Conservation (phyloP, 2,113 vertebrate genomes). For the Oostethus manadensis region DNA sequence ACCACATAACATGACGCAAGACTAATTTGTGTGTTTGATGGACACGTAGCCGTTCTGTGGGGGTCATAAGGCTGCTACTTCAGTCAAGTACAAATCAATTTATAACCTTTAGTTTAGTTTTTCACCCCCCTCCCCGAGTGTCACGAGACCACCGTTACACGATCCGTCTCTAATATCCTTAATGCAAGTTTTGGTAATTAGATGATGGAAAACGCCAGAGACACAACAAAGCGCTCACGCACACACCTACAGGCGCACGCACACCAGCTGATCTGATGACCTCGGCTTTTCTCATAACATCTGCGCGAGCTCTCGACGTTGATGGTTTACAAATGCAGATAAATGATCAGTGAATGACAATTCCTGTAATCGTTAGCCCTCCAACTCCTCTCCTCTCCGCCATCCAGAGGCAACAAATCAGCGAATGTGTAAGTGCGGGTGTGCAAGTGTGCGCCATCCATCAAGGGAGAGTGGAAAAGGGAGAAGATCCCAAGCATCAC, state of each 20-base stretch:
- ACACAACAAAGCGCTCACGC: slow-evolving; percentile 19
- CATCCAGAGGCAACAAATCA: slow-evolving; percentile 48
- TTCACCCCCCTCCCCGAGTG: too few species aligned
- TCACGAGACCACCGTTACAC: slow-evolving; percentile 32
- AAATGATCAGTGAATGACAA: slow-evolving; percentile 63
- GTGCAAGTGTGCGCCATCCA: slow-evolving; percentile 40
- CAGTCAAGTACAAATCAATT: too few species aligned
- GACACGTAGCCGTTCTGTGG: too few species aligned
- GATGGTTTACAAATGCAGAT: slow-evolving; percentile 70
- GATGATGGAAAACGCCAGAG: slow-evolving; percentile 44
- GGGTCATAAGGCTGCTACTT: too few species aligned
- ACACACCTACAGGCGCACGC: slow-evolving; percentile 3
- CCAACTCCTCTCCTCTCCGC: slow-evolving; percentile 15
- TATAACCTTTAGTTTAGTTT: too few species aligned
- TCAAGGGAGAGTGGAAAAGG: slow-evolving; percentile 56
- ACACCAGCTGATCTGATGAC: slow-evolving; percentile 14
- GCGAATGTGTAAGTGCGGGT: slow-evolving; percentile 12
- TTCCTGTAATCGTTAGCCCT: slow-evolving; percentile 63
- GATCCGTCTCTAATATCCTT: slow-evolving; percentile 49
- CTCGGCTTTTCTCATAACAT: slow-evolving; percentile 3
- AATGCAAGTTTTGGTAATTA: slow-evolving; percentile 57
- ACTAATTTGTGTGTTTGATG: too few species aligned
- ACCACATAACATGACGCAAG: too few species aligned
- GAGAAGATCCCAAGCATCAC: slow-evolving; percentile 57
- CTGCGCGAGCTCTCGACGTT: slow-evolving; percentile 47